These are phyloP conservation scores for Lasioglossum malachurum DNA, from an alignment of 2,888 invertebrate genomes.

Conservation along the genomic window DNA sequence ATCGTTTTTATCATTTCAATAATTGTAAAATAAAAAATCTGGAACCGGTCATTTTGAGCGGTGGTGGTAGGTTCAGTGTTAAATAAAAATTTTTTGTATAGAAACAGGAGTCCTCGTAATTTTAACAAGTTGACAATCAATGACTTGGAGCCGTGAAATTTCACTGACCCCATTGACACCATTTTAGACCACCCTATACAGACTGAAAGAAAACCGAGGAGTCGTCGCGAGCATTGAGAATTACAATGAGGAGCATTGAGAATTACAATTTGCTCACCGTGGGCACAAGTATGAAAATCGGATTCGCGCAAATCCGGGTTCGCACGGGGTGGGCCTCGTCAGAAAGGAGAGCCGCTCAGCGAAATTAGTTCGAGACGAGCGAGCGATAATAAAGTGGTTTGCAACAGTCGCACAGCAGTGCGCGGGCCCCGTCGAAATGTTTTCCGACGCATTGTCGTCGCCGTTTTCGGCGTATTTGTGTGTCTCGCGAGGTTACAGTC, in stretches of 20 bases:
- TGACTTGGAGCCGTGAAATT: not conserved
- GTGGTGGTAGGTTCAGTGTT: no score
- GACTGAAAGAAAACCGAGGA: not conserved
- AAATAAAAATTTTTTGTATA: not conserved
- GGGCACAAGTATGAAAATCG: not conserved
- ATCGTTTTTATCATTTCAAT: no score
- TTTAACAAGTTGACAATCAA: no score
- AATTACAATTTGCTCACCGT: not conserved
- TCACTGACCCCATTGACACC: not conserved
- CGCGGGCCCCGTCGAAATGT: slow-evolving; percentile 56
- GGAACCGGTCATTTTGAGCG: no score
- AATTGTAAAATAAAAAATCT: no score
- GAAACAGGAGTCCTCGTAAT: not conserved
- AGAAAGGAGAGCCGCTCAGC: not conserved
- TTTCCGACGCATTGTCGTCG: slow-evolving; percentile 63
- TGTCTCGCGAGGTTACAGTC: slow-evolving; percentile 52
- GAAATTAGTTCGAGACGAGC: slow-evolving; percentile 58
- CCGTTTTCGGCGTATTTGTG: slow-evolving; percentile 57
- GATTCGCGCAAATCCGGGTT: not conserved
- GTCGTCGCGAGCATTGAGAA: not conserved
- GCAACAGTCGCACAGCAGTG: slow-evolving; percentile 46
- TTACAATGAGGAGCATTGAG: not conserved
- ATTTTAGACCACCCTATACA: not conserved
- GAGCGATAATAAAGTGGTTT: slow-evolving; percentile 71
- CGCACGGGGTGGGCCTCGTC: not conserved